Evolutionary conservation across 1,140 invertebrate species (phyloP).

Genomic region (Andricus grossulariae): DNA sequence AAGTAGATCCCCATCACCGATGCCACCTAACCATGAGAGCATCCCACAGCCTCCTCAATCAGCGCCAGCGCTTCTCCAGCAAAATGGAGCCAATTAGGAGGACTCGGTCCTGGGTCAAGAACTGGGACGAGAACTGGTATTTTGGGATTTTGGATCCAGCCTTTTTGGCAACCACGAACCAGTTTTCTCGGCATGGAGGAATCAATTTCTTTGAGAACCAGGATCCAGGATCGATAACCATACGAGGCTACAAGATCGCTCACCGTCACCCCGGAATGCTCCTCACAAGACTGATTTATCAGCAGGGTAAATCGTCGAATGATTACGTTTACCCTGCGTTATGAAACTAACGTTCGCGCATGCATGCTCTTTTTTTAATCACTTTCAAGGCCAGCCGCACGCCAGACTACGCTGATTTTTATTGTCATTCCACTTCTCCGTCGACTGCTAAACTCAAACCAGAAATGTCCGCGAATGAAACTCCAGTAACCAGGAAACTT

Average conservation of each 20-base stretch:
- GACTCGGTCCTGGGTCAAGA: neutral
- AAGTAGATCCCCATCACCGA: constrained; percentile 64
- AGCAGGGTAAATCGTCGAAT: constrained; percentile 54
- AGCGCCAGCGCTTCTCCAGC: constrained; percentile 68
- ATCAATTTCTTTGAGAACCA: neutral
- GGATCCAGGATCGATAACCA: neutral
- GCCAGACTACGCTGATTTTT: neutral
- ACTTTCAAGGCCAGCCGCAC: constrained; percentile 9
- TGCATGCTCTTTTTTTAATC: constrained; percentile 15
- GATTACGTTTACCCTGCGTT: constrained; percentile 40
- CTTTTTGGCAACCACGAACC: neutral
- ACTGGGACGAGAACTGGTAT: neutral
- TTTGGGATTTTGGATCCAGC: neutral
- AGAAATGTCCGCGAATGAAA: constrained; percentile 38
- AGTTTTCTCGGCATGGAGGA: too few relatives aligned
- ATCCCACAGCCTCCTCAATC: constrained; percentile 66
- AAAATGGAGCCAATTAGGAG: constrained; percentile 70
- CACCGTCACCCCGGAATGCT: constrained; percentile 33
- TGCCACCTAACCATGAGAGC: constrained; percentile 58
- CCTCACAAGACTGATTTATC: constrained; percentile 61
- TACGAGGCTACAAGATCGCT: constrained; percentile 1
- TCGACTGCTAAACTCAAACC: constrained; percentile 42
- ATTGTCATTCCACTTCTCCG: constrained; percentile 22
- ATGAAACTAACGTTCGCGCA: constrained; percentile 9
- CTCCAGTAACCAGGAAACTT: constrained; percentile 24